Percentiles rank a stretch among this genome's conserved stretches.
These are phyloP conservation scores for Zonotrichia leucophrys DNA, from an alignment of 2,113 vertebrate species.

Conservation along the genomic window DNA sequence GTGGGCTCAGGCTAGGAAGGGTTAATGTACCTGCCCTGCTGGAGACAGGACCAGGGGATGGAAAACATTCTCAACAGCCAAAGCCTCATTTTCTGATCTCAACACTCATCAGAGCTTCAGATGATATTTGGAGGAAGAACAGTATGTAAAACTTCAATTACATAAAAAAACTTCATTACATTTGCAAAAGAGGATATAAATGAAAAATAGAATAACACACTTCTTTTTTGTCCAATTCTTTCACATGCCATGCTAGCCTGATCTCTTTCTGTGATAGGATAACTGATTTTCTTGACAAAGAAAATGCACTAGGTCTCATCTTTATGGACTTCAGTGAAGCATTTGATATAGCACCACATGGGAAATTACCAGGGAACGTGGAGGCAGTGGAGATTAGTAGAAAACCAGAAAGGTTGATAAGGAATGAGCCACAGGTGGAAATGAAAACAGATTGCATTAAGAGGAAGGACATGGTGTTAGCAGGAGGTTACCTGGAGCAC, in stretches of 20 bases:
- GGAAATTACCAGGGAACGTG: slow-evolving; percentile 16
- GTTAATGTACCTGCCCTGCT: not conserved
- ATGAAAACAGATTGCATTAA: not conserved
- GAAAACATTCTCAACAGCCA: not conserved
- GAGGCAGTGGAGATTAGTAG: not conserved
- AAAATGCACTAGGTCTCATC: not conserved
- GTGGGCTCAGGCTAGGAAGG: not conserved
- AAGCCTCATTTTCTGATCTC: not conserved
- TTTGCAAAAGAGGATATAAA: not conserved
- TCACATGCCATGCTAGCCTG: not conserved
- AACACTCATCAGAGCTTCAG: too few relatives aligned
- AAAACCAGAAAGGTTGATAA: slow-evolving; percentile 33
- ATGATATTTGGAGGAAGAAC: not conserved
- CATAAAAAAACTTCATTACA: not conserved
- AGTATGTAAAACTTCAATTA: not conserved
- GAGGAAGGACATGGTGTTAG: not conserved
- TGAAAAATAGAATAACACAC: not conserved
- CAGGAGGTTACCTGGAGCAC: not conserved
- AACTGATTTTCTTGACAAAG: slow-evolving; percentile 26
- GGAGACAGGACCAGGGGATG: not conserved
- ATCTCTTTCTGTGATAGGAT: not conserved
- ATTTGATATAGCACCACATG: slow-evolving; percentile 24
- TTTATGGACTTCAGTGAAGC: not conserved
- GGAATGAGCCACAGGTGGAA: not conserved
- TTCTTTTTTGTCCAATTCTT: not conserved